Evolutionary conservation across 1,140 invertebrate genomes (phyloP).

Genomic region (Ridgeia piscesae): DNA sequence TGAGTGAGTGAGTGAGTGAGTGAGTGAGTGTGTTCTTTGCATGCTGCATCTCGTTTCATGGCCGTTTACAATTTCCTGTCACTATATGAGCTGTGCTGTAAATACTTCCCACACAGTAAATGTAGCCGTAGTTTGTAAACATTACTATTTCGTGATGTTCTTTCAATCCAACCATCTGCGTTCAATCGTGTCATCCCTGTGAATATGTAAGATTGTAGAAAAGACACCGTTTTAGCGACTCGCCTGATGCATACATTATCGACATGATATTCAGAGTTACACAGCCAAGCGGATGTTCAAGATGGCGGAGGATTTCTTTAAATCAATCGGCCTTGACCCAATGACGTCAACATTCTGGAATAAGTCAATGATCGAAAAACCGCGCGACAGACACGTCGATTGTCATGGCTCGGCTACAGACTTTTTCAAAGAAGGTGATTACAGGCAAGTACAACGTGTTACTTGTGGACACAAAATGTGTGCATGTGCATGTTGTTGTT

Average conservation of each 20-base stretch:
- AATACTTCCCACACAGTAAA: no score
- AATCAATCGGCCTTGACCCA: slow-evolving; percentile 78
- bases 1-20: no score
- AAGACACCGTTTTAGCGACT: not conserved
- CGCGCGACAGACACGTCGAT: slow-evolving; percentile 66
- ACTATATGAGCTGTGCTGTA: no score
- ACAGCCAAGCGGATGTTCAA: slow-evolving; percentile 70
- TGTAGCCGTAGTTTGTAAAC: no score
- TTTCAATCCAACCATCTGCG: no score
- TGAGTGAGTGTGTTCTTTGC: no score
- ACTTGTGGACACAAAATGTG: no score
- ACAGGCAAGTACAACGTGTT: slow-evolving; percentile 61
- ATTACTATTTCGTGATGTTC: no score
- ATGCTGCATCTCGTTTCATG: no score
- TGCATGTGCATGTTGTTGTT: no score
- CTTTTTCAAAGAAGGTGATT: slow-evolving; percentile 82
- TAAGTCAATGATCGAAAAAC: slow-evolving; percentile 62
- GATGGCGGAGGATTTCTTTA: slow-evolving; percentile 84
- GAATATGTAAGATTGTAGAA: not conserved
- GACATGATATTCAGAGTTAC: slow-evolving; percentile 65
- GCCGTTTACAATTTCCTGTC: no score
- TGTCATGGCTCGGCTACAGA: slow-evolving; percentile 95
- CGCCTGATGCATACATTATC: not conserved
- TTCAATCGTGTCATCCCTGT: not conserved
- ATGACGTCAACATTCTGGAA: slow-evolving; percentile 72